A percentile compares a stretch with the other conserved stretches of the same genome.
Conservation (phyloP, 2,113 vertebrate species). For the Bos javanicus region DNA sequence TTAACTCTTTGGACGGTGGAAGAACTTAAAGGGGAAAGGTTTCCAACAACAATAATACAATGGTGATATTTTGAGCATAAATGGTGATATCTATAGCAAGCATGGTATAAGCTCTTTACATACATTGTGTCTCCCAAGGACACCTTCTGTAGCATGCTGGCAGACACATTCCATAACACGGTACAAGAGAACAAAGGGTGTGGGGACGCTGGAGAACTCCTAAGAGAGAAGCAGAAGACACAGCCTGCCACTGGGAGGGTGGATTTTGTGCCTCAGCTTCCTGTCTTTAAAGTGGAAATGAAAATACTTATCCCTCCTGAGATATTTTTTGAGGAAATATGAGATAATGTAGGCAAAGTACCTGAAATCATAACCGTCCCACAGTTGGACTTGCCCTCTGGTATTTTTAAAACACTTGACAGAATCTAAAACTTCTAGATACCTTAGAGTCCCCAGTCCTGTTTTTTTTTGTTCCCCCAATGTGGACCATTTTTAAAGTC, state of each 20-base stretch:
- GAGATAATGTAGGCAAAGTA: background rate
- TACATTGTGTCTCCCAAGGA: background rate
- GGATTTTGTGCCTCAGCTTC: background rate
- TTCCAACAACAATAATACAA: background rate
- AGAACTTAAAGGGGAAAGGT: background rate
- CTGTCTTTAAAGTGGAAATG: background rate
- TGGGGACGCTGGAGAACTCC: background rate
- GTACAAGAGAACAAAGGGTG: background rate
- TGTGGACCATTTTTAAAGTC: background rate
- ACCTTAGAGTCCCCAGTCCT: background rate
- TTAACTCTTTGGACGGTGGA: constrained; percentile 61
- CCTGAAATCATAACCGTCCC: background rate
- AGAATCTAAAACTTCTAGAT: background rate
- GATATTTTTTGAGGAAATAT: background rate
- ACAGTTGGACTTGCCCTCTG: background rate
- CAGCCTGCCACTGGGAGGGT: background rate
- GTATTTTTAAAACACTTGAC: background rate
- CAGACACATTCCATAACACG: background rate
- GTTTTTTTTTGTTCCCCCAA: background rate
- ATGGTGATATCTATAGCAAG: background rate
- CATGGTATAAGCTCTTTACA: background rate
- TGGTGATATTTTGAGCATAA: background rate
- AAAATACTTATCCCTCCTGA: background rate
- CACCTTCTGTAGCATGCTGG: background rate
- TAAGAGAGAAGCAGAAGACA: background rate